Base-by-base conservation (phyloP, 2,797 vertebrate genomes). In the Spinibarbus caldwelli region DNA sequence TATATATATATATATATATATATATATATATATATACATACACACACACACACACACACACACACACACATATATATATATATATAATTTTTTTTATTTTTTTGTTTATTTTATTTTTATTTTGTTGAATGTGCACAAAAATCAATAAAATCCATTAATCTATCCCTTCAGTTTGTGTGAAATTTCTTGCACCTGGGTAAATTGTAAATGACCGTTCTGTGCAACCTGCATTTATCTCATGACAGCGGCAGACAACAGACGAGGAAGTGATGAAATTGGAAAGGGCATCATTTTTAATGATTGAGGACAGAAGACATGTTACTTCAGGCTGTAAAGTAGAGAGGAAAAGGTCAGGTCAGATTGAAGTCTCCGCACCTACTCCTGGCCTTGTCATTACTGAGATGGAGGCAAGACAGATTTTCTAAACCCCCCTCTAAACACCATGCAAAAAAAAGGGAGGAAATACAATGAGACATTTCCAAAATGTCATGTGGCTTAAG, bases 401-500 rank as follows among this genome's bases (percentile, higher is more conserved):
- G 75, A 85, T 76, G 64, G 82, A 87, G 64, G n/a, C n/a, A n/a
- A n/a, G 68, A 86, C 45, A 26, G 84, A 84, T 73, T 84, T 84
- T 54, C 34, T 80, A 59, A 76, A 54, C 70, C 80, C 66, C 66
- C 66, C 26, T 81, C 21, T 49, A 84, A 71, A 85, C 75, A 45
- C 64, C 36, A 66, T 73, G 77, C 54, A 59, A 72, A 80, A 67
- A 43, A 86, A 79, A n/a, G n/a, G 86, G 75, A 84, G 62, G 68
- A 77, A 89, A 90, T 76, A 80, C 66, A 89, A 88, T 88, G 59
- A 83, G 86, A 89, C 89, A 86, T 88, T 90, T 87, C 86, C 80
- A 71, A 91, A 91, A 90, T 89, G 91, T 91, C 89, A 91, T 83
- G 49, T 88, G 72, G 87, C 91, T 90, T 84, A 84, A 88, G 90